Conservation (phyloP, 2,797 vertebrate species). For the Scleropages formosus region DNA sequence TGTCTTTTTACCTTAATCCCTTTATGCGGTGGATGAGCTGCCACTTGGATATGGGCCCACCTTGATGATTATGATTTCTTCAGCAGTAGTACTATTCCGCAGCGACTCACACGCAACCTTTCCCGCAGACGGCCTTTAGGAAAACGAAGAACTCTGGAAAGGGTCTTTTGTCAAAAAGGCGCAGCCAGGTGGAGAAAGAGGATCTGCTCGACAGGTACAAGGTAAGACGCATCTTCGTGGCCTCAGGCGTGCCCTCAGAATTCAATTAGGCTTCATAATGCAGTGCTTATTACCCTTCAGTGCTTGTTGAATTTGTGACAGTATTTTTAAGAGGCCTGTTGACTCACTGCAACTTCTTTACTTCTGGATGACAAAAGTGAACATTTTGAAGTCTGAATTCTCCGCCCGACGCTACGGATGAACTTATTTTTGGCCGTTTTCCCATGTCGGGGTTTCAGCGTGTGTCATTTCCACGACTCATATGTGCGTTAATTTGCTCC, state of each 20-base stretch:
- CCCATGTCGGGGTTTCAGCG: too few species aligned
- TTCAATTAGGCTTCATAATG: too few species aligned
- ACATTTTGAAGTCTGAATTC: too few species aligned
- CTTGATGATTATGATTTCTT: not conserved
- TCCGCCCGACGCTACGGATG: too few species aligned
- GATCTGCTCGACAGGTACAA: slow-evolving; percentile 58
- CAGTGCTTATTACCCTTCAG: too few species aligned
- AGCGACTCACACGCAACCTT: not conserved
- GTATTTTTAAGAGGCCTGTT: too few species aligned
- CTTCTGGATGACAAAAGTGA: too few species aligned
- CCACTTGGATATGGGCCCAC: not conserved
- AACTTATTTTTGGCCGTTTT: too few species aligned
- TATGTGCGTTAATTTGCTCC: too few species aligned
- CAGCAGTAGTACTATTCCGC: not conserved
- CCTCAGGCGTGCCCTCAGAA: not conserved
- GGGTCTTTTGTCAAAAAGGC: slow-evolving; percentile 24
- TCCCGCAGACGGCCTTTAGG: slow-evolving; percentile 56
- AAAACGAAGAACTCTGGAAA: slow-evolving; percentile 44
- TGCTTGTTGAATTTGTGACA: too few species aligned
- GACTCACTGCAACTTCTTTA: too few species aligned
- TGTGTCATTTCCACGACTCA: too few species aligned
- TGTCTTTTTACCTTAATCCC: not conserved
- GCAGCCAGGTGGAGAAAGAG: slow-evolving; percentile 48
- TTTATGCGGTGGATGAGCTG: not conserved
- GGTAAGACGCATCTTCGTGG: slow-evolving; percentile 49